Evolutionary conservation across 2,888 invertebrate genomes (phyloP).

Genomic region (Lycocerus yunnanus): DNA sequence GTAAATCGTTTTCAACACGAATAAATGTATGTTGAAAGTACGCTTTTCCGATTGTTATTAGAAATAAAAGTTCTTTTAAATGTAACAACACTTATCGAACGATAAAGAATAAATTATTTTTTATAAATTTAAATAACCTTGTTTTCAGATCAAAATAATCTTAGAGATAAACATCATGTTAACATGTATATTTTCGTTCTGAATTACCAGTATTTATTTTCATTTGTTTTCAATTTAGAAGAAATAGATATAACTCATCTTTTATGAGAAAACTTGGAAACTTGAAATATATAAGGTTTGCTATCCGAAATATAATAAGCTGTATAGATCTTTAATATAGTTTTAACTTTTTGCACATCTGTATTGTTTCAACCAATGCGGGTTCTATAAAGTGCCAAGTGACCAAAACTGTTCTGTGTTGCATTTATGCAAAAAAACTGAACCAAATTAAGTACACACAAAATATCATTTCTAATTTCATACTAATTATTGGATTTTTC

Average conservation of each 20-base stretch:
- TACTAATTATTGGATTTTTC: neutral
- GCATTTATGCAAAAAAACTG: no score
- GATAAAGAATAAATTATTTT: no score
- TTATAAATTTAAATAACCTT: no score
- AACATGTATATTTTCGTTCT: neutral
- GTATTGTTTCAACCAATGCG: neutral
- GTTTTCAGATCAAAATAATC: no score
- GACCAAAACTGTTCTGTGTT: neutral
- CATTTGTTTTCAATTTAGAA: neutral
- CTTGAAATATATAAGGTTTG: neutral
- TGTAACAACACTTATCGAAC: no score
- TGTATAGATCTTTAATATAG: neutral
- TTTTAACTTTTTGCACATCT: neutral
- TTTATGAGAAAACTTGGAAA: neutral
- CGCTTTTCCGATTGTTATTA: no score
- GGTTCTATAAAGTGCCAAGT: neutral
- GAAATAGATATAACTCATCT: neutral
- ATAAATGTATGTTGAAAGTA: no score
- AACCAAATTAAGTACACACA: neutral
- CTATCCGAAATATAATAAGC: neutral
- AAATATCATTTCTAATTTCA: neutral
- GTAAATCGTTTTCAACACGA: no score
- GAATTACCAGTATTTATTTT: neutral
- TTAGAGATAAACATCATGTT: no score
- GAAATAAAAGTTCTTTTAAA: no score